Conservation (phyloP, 2,113 vertebrate species). For the Piprites chloris region DNA sequence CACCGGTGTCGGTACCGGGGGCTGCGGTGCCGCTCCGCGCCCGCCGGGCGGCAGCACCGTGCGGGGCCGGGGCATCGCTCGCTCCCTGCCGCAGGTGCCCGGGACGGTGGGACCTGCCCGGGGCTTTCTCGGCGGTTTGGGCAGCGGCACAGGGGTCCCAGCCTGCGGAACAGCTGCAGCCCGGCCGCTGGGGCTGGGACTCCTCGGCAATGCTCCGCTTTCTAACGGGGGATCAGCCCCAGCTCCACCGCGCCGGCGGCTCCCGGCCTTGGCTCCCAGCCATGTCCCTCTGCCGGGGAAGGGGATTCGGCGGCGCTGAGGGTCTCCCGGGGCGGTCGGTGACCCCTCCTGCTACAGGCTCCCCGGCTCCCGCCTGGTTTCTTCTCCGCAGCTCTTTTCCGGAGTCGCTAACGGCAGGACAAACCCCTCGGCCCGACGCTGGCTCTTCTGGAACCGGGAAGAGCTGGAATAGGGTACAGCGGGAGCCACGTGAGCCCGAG, state of each 20-base stretch:
- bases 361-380: neutral
- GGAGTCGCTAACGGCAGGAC: neutral
- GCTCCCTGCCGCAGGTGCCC: too few species aligned
- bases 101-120: neutral
- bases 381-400: neutral
- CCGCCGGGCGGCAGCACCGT: neutral
- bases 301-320: too few species aligned
- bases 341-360: neutral
- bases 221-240: neutral
- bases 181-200: neutral
- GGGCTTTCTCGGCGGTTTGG: neutral
- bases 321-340: fast-evolving
- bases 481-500: neutral
- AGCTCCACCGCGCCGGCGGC: neutral
- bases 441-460: neutral
- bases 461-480: neutral
- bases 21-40: neutral
- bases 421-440: neutral
- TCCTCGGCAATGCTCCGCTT: neutral
- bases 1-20: neutral
- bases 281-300: neutral
- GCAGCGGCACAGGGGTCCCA: neutral
- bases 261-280: neutral
- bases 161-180: neutral
- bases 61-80: neutral